Conservation (phyloP, 1,140 invertebrate genomes). For the Megalonaias nervosa region DNA sequence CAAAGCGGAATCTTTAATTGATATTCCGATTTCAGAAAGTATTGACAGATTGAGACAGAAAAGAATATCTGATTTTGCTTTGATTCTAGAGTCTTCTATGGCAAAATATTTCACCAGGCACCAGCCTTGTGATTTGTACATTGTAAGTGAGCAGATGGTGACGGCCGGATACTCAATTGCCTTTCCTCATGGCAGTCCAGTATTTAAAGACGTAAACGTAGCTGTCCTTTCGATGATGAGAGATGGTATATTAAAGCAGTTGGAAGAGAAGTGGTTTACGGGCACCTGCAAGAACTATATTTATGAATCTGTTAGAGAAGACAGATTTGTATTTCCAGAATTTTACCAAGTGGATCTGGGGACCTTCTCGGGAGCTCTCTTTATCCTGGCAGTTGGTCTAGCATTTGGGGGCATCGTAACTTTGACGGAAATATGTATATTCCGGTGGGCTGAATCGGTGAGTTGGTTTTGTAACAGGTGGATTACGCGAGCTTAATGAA, state of each 20-base stretch:
- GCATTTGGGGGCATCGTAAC: slow-evolving; percentile 42
- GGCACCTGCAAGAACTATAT: slow-evolving; percentile 32
- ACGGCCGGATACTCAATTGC: slow-evolving; percentile 35
- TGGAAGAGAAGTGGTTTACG: slow-evolving; percentile 51
- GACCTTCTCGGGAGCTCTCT: slow-evolving; percentile 52
- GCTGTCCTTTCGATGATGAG: slow-evolving; percentile 40
- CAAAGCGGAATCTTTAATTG: not conserved
- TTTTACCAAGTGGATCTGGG: slow-evolving; percentile 46
- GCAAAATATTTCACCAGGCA: slow-evolving; percentile 30
- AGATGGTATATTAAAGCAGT: slow-evolving; percentile 29
- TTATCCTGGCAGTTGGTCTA: slow-evolving; percentile 47
- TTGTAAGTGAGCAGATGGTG: slow-evolving; percentile 36
- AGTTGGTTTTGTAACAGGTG: not conserved
- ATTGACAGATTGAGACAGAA: slow-evolving; percentile 76
- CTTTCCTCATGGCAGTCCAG: slow-evolving; percentile 8
- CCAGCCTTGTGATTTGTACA: slow-evolving; percentile 48
- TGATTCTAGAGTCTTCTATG: slow-evolving; percentile 94
- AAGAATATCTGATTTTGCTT: slow-evolving; percentile 80
- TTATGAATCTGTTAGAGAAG: slow-evolving; percentile 12
- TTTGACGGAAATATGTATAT: slow-evolving; percentile 43
- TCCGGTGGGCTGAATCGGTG: slow-evolving; percentile 45
- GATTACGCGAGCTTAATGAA: too few species aligned
- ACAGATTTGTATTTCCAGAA: not conserved
- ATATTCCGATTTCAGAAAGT: slow-evolving; percentile 16
- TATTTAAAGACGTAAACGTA: slow-evolving; percentile 21